These are phyloP conservation scores for Oreochromis niloticus DNA, from an alignment of 2,113 vertebrate genomes.

Conservation along the genomic window DNA sequence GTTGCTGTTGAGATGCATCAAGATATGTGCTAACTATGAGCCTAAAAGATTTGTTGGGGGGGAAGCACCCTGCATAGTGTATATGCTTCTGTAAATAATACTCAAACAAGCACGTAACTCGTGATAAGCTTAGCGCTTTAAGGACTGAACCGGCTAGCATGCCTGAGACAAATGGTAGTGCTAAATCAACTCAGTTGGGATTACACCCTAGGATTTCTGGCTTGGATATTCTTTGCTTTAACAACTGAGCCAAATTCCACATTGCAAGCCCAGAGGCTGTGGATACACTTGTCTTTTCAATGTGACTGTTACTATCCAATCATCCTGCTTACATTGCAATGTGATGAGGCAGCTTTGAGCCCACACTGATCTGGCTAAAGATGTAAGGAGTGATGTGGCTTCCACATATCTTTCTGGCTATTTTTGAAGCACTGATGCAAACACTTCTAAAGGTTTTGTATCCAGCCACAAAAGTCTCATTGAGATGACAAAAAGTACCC, in stretches of 20 bases:
- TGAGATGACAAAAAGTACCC: neutral
- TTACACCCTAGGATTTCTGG: slow-evolving; percentile 3
- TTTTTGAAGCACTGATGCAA: neutral
- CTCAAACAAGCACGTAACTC: neutral
- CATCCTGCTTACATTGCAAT: neutral
- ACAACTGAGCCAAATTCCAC: neutral
- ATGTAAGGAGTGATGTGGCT: neutral
- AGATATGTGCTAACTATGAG: slow-evolving; percentile 37
- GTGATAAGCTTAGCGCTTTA: slow-evolving; percentile 1
- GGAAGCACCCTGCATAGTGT: neutral
- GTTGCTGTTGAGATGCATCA: slow-evolving; percentile 19
- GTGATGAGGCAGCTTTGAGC: neutral
- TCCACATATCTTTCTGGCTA: neutral
- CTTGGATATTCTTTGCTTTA: neutral
- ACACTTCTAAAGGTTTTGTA: neutral
- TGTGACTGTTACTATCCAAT: neutral
- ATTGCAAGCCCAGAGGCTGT: neutral
- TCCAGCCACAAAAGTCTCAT: neutral
- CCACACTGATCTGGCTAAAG: neutral
- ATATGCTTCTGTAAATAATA: slow-evolving; percentile 45
- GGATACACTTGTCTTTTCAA: neutral
- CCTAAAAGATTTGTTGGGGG: slow-evolving; percentile 28
- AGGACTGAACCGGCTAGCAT: neutral
- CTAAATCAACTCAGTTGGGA: neutral
- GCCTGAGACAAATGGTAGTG: neutral